Base-by-base conservation (phyloP, 2,797 vertebrate genomes). In the Selene dorsalis region DNA sequence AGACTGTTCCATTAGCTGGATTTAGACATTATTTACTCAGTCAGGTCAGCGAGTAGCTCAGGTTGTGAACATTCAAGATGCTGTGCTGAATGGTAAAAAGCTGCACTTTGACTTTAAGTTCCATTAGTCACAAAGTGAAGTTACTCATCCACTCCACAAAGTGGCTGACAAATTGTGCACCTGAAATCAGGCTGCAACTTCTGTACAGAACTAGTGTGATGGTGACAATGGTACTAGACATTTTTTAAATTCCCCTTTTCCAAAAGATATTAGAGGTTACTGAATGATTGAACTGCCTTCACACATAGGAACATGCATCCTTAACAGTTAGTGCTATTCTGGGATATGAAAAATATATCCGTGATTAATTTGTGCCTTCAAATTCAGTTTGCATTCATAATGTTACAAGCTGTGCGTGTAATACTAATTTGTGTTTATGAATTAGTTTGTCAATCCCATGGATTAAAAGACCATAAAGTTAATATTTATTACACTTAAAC, bases 1-100 rank as follows among this genome's bases (percentile, higher is more conserved):
- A 58, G 38, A 39, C 58, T n/a, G 38, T 69, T 73, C 69, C 9
- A 62, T 62, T 74, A 32, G 16, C 28, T 62, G 38, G 52, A 84
- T 76, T 75, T 67, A 70, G 32, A 58, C 30, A 4, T 57, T 26
- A 74, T 76, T 69, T 22, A 38, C 30, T 64, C 65, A 67, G 4
- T 66, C 39, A 62, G 22, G 45, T 56, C 65, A 70, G 2, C 61
- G 20, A 69, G 32, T 28, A 69, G 22, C 5, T 55, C 16, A 26
- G 17, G 22, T 43, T 47, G 41, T 48, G 45, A 68, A 63, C 7
- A 0, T 41, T 64, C 20, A 59, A 66, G 26, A 69, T 22, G 58
- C 45, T 61, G 24, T 48, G 39, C 20, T 72, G 58, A 78, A 52
- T 7, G 39, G 7, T 28, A 38, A 24, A 52, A 77, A 35, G 7